Percentiles rank a stretch among this genome's conserved stretches.
These are phyloP conservation scores for Chloroceryle inda DNA, from an alignment of 2,797 vertebrate genomes.

Conservation along the genomic window DNA sequence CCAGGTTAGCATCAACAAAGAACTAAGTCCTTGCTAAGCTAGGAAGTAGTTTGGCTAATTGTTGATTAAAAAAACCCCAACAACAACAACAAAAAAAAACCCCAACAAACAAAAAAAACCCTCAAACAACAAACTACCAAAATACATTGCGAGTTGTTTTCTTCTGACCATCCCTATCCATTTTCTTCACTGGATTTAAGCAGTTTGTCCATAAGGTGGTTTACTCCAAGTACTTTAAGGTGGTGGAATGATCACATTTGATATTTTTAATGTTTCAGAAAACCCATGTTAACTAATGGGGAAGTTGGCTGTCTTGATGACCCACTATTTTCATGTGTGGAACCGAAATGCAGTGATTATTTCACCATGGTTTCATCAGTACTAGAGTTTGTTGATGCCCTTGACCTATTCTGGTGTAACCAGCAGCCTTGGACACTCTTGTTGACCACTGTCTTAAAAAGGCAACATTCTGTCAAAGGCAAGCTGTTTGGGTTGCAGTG, in stretches of 20 bases:
- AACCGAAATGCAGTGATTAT: neutral
- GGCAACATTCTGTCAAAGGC: neutral
- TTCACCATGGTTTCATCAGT: neutral
- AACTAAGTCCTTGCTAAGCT: conserved; percentile 39
- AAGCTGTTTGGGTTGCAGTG: neutral
- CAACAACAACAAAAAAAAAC: too few relatives aligned
- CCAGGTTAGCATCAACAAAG: conserved; percentile 2
- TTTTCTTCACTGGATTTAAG: neutral
- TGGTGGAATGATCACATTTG: neutral
- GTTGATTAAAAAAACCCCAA: neutral
- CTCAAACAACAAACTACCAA: neutral
- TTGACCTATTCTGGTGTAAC: neutral
- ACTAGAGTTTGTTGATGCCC: neutral
- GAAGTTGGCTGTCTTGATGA: neutral
- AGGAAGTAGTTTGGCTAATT: neutral
- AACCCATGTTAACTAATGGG: neutral
- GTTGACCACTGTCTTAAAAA: neutral
- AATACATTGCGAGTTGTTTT: neutral
- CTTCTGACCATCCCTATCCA: neutral
- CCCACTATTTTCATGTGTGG: fast-evolving
- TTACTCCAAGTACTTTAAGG: neutral
- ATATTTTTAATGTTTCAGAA: neutral
- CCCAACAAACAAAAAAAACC: neutral
- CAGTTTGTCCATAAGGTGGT: neutral
- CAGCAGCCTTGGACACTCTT: neutral